Evolutionary conservation across 2,888 invertebrate species (phyloP), one percentile per base, ranked within the genome.

Genomic region (Dynastes grantii): DNA sequence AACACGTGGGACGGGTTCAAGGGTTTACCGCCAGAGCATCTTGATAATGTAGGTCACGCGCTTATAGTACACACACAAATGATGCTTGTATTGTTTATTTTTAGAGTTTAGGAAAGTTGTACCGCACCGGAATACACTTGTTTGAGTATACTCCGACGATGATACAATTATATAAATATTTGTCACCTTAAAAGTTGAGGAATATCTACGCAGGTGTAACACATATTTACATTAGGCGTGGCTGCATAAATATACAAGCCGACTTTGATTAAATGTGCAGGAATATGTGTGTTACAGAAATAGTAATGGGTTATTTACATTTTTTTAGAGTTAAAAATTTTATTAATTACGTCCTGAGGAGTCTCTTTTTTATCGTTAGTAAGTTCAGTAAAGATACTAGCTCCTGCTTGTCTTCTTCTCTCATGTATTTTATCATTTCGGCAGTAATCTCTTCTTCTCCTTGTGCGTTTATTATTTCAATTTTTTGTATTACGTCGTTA

Each of bases 1-100:
- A 37, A 61, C 64, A 65, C 68, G 71, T 49, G 76, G 58, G 80
- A 77, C 64, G 78, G 78, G 81, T 82, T 80, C 79, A 82, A 80
- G 77, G 80, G 76, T 80, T 71, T 37, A 70, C 76, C 79, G 75
- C 78, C 29, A 77, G 80, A 76, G 76, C 78, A 49, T 49, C 53
- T 75, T 55, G 55, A 58, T 45, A 77, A 79, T 77, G 65, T 79
- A 53, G 71, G 78, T 73, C 78, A 78, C 49, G 55, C 51, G 27
- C 64, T 61, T 51, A 49, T 51, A 68, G 51, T 45, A 22, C 49
- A 32, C 49, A 11, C 9, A 27, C 29, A 29, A 68, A 51, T 68
- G 49, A 68, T 68, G 2, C 53, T 29, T 51, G 51, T 68, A 49
- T 55, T 13, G 68, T 29, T 58, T 79, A 79, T 58, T 49, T 79